A percentile compares a stretch with the other conserved stretches of the same genome.
These are phyloP conservation scores for Bagarius yarrelli DNA, from an alignment of 2,113 vertebrate genomes.

Conservation along the genomic window DNA sequence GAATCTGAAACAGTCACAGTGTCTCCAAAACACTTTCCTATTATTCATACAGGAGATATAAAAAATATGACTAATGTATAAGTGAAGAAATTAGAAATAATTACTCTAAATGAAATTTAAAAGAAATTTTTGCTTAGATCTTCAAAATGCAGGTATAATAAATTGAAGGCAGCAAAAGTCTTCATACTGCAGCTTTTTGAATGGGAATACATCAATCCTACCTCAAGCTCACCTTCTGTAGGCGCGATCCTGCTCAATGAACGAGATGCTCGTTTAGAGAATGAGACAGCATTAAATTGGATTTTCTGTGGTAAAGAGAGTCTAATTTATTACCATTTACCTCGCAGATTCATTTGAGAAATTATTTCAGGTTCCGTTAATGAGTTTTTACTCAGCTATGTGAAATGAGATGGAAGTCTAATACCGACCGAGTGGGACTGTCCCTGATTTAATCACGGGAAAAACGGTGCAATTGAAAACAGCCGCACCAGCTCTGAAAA, in stretches of 20 bases:
- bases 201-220: slow-evolving; percentile 60
- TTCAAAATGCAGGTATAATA: slow-evolving; percentile 4
- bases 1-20: not conserved
- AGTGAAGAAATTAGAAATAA: not conserved
- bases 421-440: slow-evolving; percentile 59
- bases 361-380: slow-evolving; percentile 66
- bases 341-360: slow-evolving; percentile 72
- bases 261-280: slow-evolving; percentile 71
- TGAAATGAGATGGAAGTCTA: slow-evolving; percentile 68
- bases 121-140: not conserved
- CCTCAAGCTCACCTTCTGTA: slow-evolving; percentile 51
- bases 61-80: not conserved
- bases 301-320: slow-evolving; percentile 66
- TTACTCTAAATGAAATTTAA: not conserved
- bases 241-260: slow-evolving; percentile 63
- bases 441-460: slow-evolving; percentile 64
- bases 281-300: slow-evolving; percentile 73
- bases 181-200: slow-evolving; percentile 51
- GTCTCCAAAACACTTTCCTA: not conserved
- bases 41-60: not conserved
- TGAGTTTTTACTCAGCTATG: slow-evolving; percentile 66
- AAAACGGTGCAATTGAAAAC: slow-evolving; percentile 45
- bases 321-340: slow-evolving; percentile 76
- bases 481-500: slow-evolving; percentile 36
- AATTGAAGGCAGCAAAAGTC: slow-evolving; percentile 12